phyloP scores from a whole-genome alignment of 2,797 vertebrate genomes.

The Channa striata region DNA sequence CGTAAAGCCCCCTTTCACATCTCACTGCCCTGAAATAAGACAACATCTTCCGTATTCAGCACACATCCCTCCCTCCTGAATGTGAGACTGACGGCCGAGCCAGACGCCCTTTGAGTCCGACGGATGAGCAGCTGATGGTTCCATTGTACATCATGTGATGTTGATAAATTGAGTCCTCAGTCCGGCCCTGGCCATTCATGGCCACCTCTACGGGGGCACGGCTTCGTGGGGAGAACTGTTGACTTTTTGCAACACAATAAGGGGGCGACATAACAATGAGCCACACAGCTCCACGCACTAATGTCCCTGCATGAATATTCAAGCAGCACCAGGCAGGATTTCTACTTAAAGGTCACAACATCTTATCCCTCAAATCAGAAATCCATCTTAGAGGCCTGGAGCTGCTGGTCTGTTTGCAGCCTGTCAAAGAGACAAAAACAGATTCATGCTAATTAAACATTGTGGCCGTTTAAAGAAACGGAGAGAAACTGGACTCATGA shows the following conservation, averaged over 20 bases:
- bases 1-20: conserved; percentile 56
- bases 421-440: too few relatives aligned
- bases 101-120: conserved; percentile 51
- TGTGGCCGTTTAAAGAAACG: too few relatives aligned
- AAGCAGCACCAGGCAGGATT: not conserved
- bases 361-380: conserved; percentile 9
- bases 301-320: conserved; percentile 62
- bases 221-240: conserved; percentile 46
- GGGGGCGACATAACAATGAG: conserved; percentile 26
- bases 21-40: conserved; percentile 33
- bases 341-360: not conserved
- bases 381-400: not conserved
- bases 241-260: conserved; percentile 60
- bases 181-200: conserved; percentile 36
- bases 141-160: conserved; percentile 74
- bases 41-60: conserved; percentile 72
- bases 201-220: conserved; percentile 44
- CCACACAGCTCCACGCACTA: conserved; percentile 61
- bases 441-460: not conserved
- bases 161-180: conserved; percentile 73
- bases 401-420: too few relatives aligned
- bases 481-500: too few relatives aligned
- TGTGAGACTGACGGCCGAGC: conserved; percentile 65
- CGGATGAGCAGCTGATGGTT: conserved; percentile 66
- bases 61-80: conserved; percentile 69